A percentile compares a stretch with the other conserved stretches of the same genome.
phyloP scores from a whole-genome alignment of 2,113 vertebrate species.

The Campylomormyrus numenius region DNA sequence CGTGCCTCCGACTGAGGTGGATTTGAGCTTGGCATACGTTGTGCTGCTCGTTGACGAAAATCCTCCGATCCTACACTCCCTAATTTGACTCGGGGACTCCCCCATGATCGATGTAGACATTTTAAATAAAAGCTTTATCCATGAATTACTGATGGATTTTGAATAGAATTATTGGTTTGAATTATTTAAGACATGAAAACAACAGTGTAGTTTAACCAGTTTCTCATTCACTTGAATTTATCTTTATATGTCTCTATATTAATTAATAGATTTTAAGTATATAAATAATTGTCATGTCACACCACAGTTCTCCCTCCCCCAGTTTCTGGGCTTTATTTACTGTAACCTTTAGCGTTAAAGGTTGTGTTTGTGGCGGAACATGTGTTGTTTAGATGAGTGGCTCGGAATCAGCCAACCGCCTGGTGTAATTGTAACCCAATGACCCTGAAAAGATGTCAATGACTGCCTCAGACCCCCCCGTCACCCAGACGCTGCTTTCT shows the following conservation, averaged over 20 bases:
- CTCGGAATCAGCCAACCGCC: neutral
- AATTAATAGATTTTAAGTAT: neutral
- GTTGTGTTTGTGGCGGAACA: slow-evolving; percentile 2
- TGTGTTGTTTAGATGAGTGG: slow-evolving; percentile 20
- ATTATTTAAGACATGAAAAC: neutral
- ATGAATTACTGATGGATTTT: neutral
- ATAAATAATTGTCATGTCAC: neutral
- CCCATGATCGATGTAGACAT: neutral
- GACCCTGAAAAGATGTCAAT: slow-evolving; percentile 28
- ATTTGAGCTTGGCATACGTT: neutral
- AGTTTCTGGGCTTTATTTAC: neutral
- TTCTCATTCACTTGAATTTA: neutral
- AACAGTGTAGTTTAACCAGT: neutral
- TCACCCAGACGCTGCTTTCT: neutral
- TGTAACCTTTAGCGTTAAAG: neutral
- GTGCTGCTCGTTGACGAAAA: neutral
- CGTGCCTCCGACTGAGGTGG: neutral
- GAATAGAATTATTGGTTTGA: neutral
- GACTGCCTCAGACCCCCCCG: slow-evolving; percentile 25
- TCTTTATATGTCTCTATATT: neutral
- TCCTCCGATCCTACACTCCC: neutral
- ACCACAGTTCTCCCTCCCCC: neutral
- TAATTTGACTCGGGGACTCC: neutral
- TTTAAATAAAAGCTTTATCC: neutral
- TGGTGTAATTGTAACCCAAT: slow-evolving; percentile 22